phyloP scores from a whole-genome alignment of 2,797 vertebrate genomes.

The Fistularia tabacaria region DNA sequence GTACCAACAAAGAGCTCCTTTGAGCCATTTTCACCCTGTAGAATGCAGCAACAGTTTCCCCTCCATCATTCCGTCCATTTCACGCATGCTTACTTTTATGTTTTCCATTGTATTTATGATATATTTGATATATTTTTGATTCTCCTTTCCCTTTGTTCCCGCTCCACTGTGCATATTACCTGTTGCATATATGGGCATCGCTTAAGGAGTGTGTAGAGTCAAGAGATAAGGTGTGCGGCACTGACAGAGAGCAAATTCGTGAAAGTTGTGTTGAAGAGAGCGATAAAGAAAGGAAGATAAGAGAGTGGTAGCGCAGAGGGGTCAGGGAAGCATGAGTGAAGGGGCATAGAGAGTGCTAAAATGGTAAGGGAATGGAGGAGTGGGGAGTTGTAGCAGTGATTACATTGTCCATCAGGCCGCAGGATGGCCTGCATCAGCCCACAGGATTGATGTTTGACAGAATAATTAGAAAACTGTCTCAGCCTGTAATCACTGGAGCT shows the following conservation, averaged over 20 bases:
- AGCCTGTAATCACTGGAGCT: slow-evolving; percentile 86
- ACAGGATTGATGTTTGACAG: slow-evolving; percentile 97
- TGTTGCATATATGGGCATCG: too few relatives aligned
- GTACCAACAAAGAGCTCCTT: too few relatives aligned
- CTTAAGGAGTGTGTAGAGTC: slow-evolving; percentile 7
- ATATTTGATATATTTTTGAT: not conserved
- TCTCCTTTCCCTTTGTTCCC: slow-evolving; percentile 2
- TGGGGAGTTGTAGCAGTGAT: slow-evolving; percentile 74
- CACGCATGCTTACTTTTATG: too few relatives aligned
- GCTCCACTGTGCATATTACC: too few relatives aligned
- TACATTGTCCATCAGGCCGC: slow-evolving; percentile 91
- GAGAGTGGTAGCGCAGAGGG: slow-evolving; percentile 13
- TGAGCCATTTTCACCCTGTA: too few relatives aligned
- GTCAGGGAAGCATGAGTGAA: slow-evolving; percentile 26
- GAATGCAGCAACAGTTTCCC: too few relatives aligned
- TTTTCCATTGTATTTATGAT: too few relatives aligned
- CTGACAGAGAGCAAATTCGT: slow-evolving; percentile 15
- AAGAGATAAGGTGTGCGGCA: slow-evolving; percentile 16
- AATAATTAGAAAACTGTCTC: slow-evolving; percentile 99
- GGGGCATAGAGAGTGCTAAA: slow-evolving; percentile 28
- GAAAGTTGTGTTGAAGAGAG: slow-evolving; percentile 26
- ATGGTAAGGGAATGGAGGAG: slow-evolving; percentile 20
- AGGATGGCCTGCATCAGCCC: slow-evolving; percentile 82
- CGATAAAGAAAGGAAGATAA: slow-evolving; percentile 32
- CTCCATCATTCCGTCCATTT: too few relatives aligned